Percentiles rank a stretch among this genome's conserved stretches.
Conservation (phyloP, 2,888 invertebrate genomes). For the Scelioninae gen. 1 region DNA sequence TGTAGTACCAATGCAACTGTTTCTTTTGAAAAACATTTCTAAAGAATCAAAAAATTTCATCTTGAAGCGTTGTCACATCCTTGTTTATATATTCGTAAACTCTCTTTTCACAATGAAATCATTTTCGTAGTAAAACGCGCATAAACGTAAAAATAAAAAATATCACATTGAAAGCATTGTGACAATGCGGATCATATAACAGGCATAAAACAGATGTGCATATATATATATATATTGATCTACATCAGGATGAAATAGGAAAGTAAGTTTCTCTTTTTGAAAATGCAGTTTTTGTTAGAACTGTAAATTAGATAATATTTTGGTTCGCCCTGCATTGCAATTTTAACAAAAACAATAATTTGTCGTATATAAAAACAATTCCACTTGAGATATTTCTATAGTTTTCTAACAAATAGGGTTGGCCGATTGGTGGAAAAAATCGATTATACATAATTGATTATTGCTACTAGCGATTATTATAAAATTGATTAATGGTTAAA, state of each 20-base stretch:
- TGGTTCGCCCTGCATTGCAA: background rate
- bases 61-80: slow-evolving; percentile 24
- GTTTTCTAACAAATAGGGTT: too few species aligned
- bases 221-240: background rate
- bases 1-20: background rate
- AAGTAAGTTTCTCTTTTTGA: slow-evolving; percentile 7
- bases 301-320: slow-evolving; percentile 16
- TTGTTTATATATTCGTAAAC: slow-evolving; percentile 39
- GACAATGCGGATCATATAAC: slow-evolving; percentile 70
- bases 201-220: slow-evolving; percentile 55
- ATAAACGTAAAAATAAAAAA: slow-evolving; percentile 68
- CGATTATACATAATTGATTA: too few species aligned
- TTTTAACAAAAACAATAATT: background rate
- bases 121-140: slow-evolving; percentile 34
- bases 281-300: slow-evolving; percentile 21
- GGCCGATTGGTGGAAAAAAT: too few species aligned
- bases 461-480: too few species aligned
- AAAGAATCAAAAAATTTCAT: slow-evolving; percentile 22
- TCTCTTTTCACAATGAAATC: slow-evolving; percentile 35
- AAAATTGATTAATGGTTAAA: too few species aligned
- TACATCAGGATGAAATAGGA: background rate
- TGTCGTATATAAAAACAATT: too few species aligned
- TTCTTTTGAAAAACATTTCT: slow-evolving; percentile 15
- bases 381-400: too few species aligned
- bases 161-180: slow-evolving; percentile 69